Evolutionary conservation across 2,797 vertebrate species (phyloP), one percentile per base, ranked within the genome.

Genomic region (Pempheris klunzingeri): DNA sequence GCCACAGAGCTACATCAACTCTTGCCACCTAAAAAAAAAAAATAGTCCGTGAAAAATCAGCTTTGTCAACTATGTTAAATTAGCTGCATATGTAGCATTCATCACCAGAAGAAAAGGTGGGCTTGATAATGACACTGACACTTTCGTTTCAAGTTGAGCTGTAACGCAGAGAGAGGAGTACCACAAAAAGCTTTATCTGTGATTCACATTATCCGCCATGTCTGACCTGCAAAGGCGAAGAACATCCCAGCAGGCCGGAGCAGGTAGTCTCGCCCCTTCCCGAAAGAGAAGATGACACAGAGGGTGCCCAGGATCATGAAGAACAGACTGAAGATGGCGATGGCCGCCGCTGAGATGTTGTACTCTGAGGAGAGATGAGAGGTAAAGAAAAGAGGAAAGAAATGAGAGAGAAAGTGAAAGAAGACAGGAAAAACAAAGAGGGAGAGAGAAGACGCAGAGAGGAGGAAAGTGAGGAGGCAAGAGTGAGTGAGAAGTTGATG

Each of bases 311-410:
- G 88, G 85, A 96, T 94, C 68, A 95, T 91, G 69, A 98, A 98
- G 85, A 94, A 95, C 0, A 99, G 90, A 9, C 97, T 97, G 94
- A 99, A 97, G 93, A 99, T 95, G 88, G 96, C 94, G 8, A 99
- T 98, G 89, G 97, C 97, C 3, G 97, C 98, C 0, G 98, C 98
- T 1, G 98, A 98, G 91, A 99, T 98, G 85, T 97, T 99, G 93
- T 98, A 99, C 82, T 99, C 98, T 99, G 71, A 10, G 30, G 9
- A 38, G 24, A 65, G 7, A 30, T 43, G 6, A 46, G 10, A 32
- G 44, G 55, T n/a, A 17, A 11, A 49, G 15, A 49, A 17, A 3
- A 11, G 0, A 30, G 18, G 15, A 18, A n/a, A 5, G 5, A 22
- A 14, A 5, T 24, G 17, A 57, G 18, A 7, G 28, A 60, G 50